Percentiles rank a stretch among this genome's conserved stretches.
These are phyloP conservation scores for Rhaphigaster nebulosa DNA, from an alignment of 2,888 invertebrate genomes.

Conservation along the genomic window DNA sequence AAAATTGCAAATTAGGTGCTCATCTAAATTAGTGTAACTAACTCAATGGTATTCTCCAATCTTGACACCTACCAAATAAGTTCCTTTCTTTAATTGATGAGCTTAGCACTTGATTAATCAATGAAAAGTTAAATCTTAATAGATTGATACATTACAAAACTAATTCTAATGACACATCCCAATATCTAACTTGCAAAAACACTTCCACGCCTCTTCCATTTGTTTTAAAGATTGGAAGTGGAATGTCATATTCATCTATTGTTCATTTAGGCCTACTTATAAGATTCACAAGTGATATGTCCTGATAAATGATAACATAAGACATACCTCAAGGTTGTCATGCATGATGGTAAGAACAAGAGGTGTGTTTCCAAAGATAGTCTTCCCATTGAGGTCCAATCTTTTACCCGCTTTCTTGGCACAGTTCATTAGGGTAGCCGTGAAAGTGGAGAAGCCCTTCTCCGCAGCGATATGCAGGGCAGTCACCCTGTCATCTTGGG, in stretches of 20 bases:
- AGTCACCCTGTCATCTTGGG: slow-evolving; percentile 42
- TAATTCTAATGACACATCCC: too few relatives aligned
- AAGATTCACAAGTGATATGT: not conserved
- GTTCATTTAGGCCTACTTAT: not conserved
- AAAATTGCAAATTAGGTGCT: too few relatives aligned
- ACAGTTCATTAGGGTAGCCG: slow-evolving; percentile 11
- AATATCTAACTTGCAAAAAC: too few relatives aligned
- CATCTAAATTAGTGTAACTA: too few relatives aligned
- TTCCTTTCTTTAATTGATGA: too few relatives aligned
- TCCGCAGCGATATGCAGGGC: slow-evolving; percentile 61
- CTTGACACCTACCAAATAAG: too few relatives aligned
- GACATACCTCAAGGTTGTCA: slow-evolving; percentile 47
- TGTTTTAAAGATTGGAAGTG: too few relatives aligned
- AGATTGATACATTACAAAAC: too few relatives aligned
- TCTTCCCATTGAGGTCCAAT: slow-evolving; percentile 47
- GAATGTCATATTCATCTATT: not conserved
- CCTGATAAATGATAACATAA: not conserved
- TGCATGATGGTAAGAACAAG: slow-evolving; percentile 51
- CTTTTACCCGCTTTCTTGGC: not conserved
- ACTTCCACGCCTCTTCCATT: too few relatives aligned
- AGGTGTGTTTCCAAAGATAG: slow-evolving; percentile 58
- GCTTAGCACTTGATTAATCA: too few relatives aligned
- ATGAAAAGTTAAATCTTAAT: too few relatives aligned
- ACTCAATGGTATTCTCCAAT: too few relatives aligned
- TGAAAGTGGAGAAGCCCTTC: slow-evolving; percentile 33